Conservation (phyloP, 2,797 vertebrate species). For the Hyperoplus lanceolatus region DNA sequence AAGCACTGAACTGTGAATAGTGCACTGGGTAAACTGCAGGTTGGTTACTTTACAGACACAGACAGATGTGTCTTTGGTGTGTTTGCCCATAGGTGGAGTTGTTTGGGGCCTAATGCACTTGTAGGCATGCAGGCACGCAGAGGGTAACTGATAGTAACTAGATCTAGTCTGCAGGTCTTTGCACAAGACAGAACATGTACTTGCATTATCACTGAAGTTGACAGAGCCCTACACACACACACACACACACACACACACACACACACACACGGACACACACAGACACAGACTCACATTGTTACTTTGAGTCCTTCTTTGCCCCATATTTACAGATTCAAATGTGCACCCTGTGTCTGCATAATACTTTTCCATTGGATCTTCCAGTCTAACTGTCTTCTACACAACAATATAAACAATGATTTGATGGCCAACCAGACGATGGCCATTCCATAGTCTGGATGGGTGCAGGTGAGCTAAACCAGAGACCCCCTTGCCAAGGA, state of each 20-base stretch:
- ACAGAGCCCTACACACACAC: slow-evolving; percentile 38
- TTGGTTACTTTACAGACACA: slow-evolving; percentile 41
- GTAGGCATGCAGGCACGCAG: slow-evolving; percentile 53
- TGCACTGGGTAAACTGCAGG: slow-evolving; percentile 51
- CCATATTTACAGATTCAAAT: slow-evolving; percentile 58
- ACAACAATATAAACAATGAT: slow-evolving; percentile 26
- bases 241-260: background rate
- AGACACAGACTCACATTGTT: slow-evolving; percentile 35
- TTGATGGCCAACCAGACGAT: slow-evolving; percentile 18
- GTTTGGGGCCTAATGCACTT: slow-evolving; percentile 51
- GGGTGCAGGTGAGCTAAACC: slow-evolving; percentile 57
- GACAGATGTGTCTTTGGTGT: slow-evolving; percentile 64
- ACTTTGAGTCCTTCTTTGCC: slow-evolving; percentile 51
- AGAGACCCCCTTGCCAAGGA: slow-evolving; percentile 21
- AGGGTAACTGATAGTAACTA: slow-evolving; percentile 59
- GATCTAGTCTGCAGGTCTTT: slow-evolving; percentile 64
- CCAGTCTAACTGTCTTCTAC: slow-evolving; percentile 21
- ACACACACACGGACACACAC: slow-evolving; percentile 25
- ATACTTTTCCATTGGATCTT: slow-evolving; percentile 37
- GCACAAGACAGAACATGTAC: slow-evolving; percentile 70
- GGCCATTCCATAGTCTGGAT: slow-evolving; percentile 46
- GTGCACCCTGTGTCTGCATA: slow-evolving; percentile 42
- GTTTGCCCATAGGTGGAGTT: slow-evolving; percentile 41
- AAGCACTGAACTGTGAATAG: slow-evolving; percentile 21
- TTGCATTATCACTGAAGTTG: slow-evolving; percentile 64